These are phyloP conservation scores for Bombus superbus DNA, from an alignment of 1,140 invertebrate species.

Conservation along the genomic window DNA sequence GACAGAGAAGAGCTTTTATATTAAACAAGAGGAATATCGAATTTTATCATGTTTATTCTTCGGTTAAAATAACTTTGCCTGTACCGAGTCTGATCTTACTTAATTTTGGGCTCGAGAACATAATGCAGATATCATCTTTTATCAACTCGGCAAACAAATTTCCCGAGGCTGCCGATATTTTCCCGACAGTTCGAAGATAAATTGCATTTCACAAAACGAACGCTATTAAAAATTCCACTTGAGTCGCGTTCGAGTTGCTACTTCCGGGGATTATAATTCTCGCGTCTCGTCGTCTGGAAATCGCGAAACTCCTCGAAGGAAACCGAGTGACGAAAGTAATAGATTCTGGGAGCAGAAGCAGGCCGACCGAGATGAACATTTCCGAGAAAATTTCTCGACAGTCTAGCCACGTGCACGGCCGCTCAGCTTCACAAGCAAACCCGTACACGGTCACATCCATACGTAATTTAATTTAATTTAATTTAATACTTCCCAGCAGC, in stretches of 20 bases:
- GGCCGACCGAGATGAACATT: slow-evolving; percentile 48
- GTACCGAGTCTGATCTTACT: too few species aligned
- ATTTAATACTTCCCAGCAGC: slow-evolving; percentile 56
- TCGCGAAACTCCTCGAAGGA: slow-evolving; percentile 49
- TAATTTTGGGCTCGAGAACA: too few species aligned
- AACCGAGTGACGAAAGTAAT: slow-evolving; percentile 45
- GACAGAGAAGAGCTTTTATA: too few species aligned
- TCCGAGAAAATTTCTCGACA: slow-evolving; percentile 47
- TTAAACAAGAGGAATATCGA: too few species aligned
- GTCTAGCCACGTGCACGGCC: slow-evolving; percentile 37
- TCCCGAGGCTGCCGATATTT: not conserved
- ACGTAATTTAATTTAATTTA: slow-evolving; percentile 58
- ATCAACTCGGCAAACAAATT: not conserved
- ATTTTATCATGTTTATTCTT: too few species aligned
- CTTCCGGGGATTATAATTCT: slow-evolving; percentile 4
- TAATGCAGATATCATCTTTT: not conserved
- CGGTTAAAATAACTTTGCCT: too few species aligned
- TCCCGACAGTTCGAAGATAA: not conserved
- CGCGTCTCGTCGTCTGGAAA: slow-evolving; percentile 46
- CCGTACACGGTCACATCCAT: slow-evolving; percentile 14
- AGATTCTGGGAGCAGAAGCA: slow-evolving; percentile 35
- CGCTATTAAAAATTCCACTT: slow-evolving; percentile 14
- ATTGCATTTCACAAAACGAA: not conserved
- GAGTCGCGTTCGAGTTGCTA: not conserved
- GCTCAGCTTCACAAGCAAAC: not conserved